These are phyloP conservation scores for Lepidurus couesii DNA, from an alignment of 1,140 invertebrate genomes.

Conservation along the genomic window DNA sequence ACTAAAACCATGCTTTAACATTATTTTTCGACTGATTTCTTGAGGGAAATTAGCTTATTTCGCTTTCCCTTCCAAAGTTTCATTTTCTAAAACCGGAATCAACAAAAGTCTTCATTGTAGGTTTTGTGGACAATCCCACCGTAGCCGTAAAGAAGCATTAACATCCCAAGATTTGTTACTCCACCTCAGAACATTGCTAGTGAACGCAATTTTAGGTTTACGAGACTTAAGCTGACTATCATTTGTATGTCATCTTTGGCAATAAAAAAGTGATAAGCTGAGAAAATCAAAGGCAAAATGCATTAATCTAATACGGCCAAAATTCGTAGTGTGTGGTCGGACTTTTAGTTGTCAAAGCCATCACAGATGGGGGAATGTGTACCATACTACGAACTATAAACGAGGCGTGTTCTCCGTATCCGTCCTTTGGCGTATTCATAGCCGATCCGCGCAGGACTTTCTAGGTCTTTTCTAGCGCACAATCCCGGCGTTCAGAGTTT, in stretches of 20 bases:
- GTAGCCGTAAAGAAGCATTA: background rate
- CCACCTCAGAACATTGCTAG: background rate
- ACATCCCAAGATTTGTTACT: background rate
- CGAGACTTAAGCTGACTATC: background rate
- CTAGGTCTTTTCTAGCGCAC: background rate
- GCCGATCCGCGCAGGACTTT: background rate
- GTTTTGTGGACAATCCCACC: background rate
- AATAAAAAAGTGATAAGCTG: background rate
- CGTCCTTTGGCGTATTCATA: background rate
- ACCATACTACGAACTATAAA: background rate
- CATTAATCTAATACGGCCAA: background rate
- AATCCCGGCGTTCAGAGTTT: background rate
- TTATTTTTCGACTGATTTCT: background rate
- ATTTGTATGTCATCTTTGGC: background rate
- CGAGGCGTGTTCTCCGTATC: background rate
- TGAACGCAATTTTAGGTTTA: background rate
- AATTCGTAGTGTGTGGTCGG: background rate
- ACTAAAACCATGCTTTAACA: background rate
- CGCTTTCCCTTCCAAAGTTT: background rate
- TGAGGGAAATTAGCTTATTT: background rate
- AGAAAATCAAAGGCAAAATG: background rate
- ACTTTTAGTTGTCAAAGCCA: background rate
- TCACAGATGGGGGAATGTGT: conserved; percentile 14
- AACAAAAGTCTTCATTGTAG: background rate
- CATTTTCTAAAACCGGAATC: background rate